Conservation (phyloP, 2,113 vertebrate genomes). For the Notarius quadriscutis region DNA sequence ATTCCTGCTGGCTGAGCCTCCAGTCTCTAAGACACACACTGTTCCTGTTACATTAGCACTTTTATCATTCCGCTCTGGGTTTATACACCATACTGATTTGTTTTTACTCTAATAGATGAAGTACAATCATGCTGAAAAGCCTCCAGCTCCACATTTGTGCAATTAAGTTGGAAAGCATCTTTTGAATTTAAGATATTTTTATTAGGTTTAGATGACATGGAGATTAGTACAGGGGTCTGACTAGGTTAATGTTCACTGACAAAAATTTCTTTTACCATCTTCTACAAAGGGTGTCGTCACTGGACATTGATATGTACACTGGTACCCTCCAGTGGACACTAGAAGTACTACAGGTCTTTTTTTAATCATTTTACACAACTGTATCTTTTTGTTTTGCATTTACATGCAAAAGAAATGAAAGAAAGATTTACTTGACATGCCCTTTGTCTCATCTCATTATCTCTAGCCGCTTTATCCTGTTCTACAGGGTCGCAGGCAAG, state of each 20-base stretch:
- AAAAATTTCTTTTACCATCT: not conserved
- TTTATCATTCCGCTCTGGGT: not conserved
- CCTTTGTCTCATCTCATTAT: not conserved
- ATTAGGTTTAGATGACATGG: not conserved
- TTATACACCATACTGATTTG: not conserved
- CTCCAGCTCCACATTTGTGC: not conserved
- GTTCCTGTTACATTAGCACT: constrained; percentile 33
- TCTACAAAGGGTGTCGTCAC: not conserved
- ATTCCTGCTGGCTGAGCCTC: constrained; percentile 6
- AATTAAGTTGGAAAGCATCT: not conserved
- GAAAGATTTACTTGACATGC: not conserved
- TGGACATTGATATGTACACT: constrained; percentile 32
- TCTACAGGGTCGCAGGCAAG: no score
- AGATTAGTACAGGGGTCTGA: not conserved
- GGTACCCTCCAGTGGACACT: constrained; percentile 41
- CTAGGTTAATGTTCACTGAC: not conserved
- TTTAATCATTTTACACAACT: no score
- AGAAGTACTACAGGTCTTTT: constrained; percentile 5
- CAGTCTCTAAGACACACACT: not conserved
- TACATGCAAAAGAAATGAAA: not conserved
- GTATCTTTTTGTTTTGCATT: not conserved
- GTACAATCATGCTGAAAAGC: not conserved
- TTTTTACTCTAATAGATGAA: not conserved
- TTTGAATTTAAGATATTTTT: not conserved
- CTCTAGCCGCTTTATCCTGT: no score